A percentile compares a stretch with the other conserved stretches of the same genome.
phyloP scores from a whole-genome alignment of 2,797 vertebrate species.

The Gephyroberyx darwinii region DNA sequence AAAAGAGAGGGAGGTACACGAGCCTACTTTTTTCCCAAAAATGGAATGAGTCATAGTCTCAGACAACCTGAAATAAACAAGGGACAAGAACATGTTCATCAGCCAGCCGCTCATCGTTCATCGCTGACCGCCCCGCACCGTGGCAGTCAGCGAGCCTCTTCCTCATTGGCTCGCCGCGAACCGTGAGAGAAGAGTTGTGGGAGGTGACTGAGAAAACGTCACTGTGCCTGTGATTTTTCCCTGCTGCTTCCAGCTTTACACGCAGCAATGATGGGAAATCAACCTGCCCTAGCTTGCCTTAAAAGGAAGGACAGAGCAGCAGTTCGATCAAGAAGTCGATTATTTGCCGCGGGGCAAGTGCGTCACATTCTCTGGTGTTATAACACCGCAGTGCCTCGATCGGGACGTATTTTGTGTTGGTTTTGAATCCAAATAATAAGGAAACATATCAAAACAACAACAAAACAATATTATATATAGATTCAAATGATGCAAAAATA shows the following conservation, averaged over 20 bases:
- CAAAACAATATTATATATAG: too few species aligned
- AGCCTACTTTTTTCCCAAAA: constrained; percentile 53
- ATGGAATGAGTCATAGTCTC: constrained; percentile 70
- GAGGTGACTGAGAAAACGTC: constrained; percentile 70
- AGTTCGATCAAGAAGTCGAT: constrained; percentile 62
- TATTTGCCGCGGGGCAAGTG: constrained; percentile 38
- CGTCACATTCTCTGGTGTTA: constrained; percentile 47
- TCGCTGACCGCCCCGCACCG: constrained; percentile 29
- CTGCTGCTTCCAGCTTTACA: constrained; percentile 70
- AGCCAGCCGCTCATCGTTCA: constrained; percentile 25
- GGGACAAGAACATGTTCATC: constrained; percentile 36
- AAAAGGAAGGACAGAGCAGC: constrained; percentile 67
- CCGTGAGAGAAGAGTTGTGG: constrained; percentile 61
- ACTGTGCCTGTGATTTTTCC: constrained; percentile 53
- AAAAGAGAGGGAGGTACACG: neutral
- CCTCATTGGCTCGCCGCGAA: constrained; percentile 65
- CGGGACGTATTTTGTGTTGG: constrained; percentile 2
- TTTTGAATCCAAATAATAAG: neutral
- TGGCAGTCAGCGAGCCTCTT: constrained; percentile 11
- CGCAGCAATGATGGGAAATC: constrained; percentile 70
- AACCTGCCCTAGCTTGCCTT: constrained; percentile 64
- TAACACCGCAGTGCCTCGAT: constrained; percentile 38
- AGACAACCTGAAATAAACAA: constrained; percentile 56
- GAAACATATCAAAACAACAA: neutral
- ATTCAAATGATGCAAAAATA: too few species aligned